Base-by-base conservation (phyloP, 2,113 vertebrate genomes). In the Pteronura brasiliensis region DNA sequence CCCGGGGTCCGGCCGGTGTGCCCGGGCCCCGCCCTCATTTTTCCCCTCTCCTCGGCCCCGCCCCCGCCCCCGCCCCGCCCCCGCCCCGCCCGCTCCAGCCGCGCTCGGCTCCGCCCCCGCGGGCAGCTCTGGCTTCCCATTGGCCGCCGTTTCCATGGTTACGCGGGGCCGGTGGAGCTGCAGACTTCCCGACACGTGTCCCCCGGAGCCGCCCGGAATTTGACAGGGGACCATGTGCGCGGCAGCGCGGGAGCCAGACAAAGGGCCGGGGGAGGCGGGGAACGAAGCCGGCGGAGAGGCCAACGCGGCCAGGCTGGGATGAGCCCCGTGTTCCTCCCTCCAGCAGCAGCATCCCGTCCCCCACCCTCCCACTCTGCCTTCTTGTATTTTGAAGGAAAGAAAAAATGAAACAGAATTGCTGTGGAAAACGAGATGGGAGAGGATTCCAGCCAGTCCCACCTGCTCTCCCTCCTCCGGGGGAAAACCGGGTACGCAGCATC, bases 121-220 rank as follows among this genome's bases (percentile, higher is more conserved):
- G 96, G 95, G 0, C 96, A 39, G 93, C 34, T 14, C 95, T 92
- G 95, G 94, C 95, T 98, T 97, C 98, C 97, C 97, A 97, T 98
- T 98, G 99, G 99, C 98, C 97, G 94, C 96, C 0, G 99, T 99
- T 99, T 99, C 99, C 98, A 99, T 99, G 99, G 99, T 98, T 98
- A 99, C 99, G 65, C 87, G 83, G 98, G 98, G 97, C 98, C 95
- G 95, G 97, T 65, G 55, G 96, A 71, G 97, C 98, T 84, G 98
- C 98, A 81, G 97, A 98, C 97, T 98, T 98, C 88, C 91, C n/a
- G 67, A 96, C 97, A 96, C 98, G 86, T 98, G 98, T 99, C 98
- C 98, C 98, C 98, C 77, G 98, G 98, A 99, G 98, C 98, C 96
- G 93, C 98, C 98, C 96, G 97, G 97, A 99, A 98, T 98, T 98